phyloP scores from a whole-genome alignment of 2,113 vertebrate genomes.

The Oostethus manadensis region DNA sequence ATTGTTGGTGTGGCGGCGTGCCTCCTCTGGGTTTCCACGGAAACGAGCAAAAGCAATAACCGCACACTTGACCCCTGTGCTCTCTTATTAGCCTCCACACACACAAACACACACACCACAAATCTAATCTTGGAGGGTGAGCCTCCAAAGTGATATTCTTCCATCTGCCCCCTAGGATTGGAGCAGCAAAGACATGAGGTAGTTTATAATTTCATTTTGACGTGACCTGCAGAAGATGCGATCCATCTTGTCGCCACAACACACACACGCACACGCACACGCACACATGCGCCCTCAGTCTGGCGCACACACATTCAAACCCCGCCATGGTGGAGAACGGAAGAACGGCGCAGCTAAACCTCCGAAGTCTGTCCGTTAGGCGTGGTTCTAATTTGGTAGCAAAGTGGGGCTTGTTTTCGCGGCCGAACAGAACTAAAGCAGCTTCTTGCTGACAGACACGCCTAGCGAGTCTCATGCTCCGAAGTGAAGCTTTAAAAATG shows the following conservation, averaged over 20 bases:
- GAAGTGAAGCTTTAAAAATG: too few relatives aligned
- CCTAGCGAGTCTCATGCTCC: too few relatives aligned
- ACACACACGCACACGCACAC: conserved; percentile 6
- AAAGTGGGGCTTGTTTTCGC: too few relatives aligned
- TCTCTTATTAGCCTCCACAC: conserved; percentile 59
- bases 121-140: conserved; percentile 64
- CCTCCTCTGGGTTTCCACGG: conserved; percentile 54
- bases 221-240: conserved; percentile 45
- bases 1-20: conserved; percentile 35
- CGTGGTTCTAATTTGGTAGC: too few relatives aligned
- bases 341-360: background rate
- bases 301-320: background rate
- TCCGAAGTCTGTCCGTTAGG: too few relatives aligned
- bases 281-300: background rate
- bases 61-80: conserved; percentile 69
- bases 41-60: conserved; percentile 70
- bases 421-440: too few relatives aligned
- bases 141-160: conserved; percentile 46
- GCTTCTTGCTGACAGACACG: too few relatives aligned
- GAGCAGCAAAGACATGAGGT: conserved; percentile 25
- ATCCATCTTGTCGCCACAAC: conserved; percentile 42
- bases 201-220: conserved; percentile 58
- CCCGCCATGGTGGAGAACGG: background rate
- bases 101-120: conserved; percentile 40
- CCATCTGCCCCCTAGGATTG: conserved; percentile 39